phyloP scores from a whole-genome alignment of 2,888 invertebrate species.

The Noctua janthe region DNA sequence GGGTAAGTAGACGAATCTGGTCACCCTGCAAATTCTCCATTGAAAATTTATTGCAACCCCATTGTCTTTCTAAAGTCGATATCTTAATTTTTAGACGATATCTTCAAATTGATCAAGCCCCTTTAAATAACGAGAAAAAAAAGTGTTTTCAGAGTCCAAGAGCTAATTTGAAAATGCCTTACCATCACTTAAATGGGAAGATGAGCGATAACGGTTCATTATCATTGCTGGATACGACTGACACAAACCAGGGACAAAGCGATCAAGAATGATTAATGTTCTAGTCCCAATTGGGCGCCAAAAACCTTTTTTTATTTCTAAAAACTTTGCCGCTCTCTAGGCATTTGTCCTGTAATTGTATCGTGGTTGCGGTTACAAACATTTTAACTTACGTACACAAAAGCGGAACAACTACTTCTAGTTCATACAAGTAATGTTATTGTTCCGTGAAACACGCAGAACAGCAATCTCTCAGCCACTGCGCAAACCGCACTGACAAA shows the following conservation, averaged over 20 bases:
- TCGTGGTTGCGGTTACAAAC: no score
- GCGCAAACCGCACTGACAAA: not conserved
- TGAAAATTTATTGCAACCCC: not conserved
- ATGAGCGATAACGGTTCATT: not conserved
- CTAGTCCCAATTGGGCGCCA: slow-evolving; percentile 7
- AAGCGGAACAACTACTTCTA: no score
- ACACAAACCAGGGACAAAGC: not conserved
- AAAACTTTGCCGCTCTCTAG: no score
- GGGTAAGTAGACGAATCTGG: slow-evolving; percentile 78
- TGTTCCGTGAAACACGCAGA: not conserved
- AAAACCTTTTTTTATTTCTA: not conserved
- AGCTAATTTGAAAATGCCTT: not conserved
- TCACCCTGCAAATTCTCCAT: not conserved
- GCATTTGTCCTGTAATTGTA: no score
- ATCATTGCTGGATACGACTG: not conserved
- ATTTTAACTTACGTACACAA: no score
- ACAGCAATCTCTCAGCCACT: not conserved
- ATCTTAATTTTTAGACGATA: no score
- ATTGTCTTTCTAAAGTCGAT: not conserved
- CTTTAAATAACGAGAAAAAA: no score
- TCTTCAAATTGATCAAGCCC: no score
- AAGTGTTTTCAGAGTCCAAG: not conserved
- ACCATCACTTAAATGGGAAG: not conserved
- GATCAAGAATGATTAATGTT: not conserved
- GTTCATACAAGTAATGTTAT: not conserved